Evolutionary conservation across 2,113 vertebrate species (phyloP).

Genomic region (Terrapene triunguis): DNA sequence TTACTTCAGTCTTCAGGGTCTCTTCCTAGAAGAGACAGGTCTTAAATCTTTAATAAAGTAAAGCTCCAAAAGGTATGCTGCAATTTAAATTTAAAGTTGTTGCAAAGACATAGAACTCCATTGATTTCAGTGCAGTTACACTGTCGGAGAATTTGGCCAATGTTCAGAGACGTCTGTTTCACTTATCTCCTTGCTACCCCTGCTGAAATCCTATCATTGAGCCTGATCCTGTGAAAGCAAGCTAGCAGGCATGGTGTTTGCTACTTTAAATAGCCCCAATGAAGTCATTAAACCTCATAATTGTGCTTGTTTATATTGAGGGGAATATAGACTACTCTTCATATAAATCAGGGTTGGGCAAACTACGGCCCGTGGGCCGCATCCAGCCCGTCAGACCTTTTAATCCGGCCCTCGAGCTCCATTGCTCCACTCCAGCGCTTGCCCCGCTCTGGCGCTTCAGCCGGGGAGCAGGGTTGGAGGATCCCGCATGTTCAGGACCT

Average conservation of each 20-base stretch:
- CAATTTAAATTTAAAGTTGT: background rate
- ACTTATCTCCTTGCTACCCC: background rate
- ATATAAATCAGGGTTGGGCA: no score
- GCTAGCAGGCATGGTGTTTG: fast-evolving
- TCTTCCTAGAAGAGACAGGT: background rate
- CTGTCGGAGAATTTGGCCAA: background rate
- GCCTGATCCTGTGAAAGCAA: background rate
- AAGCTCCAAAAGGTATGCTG: background rate
- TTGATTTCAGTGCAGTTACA: background rate
- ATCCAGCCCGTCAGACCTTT: no score
- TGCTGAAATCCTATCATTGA: background rate
- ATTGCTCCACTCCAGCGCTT: no score
- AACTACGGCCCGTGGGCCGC: no score
- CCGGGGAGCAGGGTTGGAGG: no score
- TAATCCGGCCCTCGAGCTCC: no score
- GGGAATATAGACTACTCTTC: background rate
- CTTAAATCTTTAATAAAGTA: background rate
- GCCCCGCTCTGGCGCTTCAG: no score
- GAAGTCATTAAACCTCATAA: background rate
- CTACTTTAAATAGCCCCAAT: background rate
- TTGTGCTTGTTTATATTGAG: background rate
- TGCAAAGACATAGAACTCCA: background rate
- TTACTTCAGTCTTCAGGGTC: background rate
- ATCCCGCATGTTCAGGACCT: no score
- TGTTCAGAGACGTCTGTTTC: background rate